Percentiles rank a stretch among this genome's conserved stretches.
Conservation (phyloP, 2,888 invertebrate genomes). For the Caenorhabditis macrosperma region DNA sequence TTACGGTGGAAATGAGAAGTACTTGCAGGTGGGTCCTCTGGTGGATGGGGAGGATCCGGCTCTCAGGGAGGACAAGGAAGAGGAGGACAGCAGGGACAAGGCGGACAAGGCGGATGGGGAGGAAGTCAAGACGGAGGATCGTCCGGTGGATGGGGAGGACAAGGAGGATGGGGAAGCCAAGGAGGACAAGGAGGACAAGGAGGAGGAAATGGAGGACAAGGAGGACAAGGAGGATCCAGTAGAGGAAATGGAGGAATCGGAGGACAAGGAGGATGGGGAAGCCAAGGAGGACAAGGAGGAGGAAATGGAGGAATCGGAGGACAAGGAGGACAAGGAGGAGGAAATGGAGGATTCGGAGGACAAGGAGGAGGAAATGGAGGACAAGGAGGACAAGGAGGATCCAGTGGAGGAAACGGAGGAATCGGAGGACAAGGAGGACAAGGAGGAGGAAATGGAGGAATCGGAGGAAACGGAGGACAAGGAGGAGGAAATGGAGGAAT, state of each 20-base stretch:
- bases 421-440: background rate
- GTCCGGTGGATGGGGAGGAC: slow-evolving; percentile 22
- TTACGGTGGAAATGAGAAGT: background rate
- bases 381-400: slow-evolving; percentile 28
- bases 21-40: background rate
- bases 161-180: slow-evolving; percentile 14
- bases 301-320: background rate
- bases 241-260: no score
- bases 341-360: slow-evolving; percentile 16
- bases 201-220: background rate
- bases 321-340: slow-evolving; percentile 18
- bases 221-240: no score
- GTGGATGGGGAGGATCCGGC: slow-evolving; percentile 14
- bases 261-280: background rate
- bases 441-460: background rate
- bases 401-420: no score
- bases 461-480: background rate
- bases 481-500: background rate
- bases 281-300: background rate
- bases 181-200: background rate
- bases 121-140: background rate
- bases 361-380: background rate
- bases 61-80: background rate
- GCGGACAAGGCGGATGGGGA: slow-evolving; percentile 19
- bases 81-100: slow-evolving; percentile 3